phyloP scores from a whole-genome alignment of 2,797 vertebrate genomes.

The Muraenolepis orangiensis region DNA sequence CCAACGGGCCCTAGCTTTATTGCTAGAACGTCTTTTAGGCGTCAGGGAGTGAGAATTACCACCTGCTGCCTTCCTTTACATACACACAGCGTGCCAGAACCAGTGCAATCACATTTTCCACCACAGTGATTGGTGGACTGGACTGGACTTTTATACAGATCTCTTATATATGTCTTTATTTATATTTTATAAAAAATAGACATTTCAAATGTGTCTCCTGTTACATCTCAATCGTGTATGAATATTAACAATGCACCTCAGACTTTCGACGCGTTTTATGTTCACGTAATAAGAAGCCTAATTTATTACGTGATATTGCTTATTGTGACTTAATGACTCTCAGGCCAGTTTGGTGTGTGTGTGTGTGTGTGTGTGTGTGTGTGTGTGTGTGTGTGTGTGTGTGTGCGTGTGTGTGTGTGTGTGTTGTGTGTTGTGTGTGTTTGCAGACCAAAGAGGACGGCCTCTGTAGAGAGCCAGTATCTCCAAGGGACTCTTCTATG shows the following conservation, averaged over 20 bases:
- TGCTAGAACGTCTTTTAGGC: no score
- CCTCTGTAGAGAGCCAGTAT: not conserved
- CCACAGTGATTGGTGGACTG: not conserved
- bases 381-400: not conserved
- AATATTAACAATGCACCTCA: constrained; percentile 37
- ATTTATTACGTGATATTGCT: not conserved
- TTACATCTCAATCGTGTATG: constrained; percentile 38
- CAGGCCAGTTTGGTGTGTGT: not conserved
- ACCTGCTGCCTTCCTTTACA: no score
- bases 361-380: not conserved
- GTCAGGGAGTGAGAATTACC: no score
- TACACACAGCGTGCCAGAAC: not conserved
- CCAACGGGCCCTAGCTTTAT: no score
- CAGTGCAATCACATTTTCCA: not conserved
- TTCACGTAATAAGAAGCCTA: not conserved
- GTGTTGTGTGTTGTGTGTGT: not conserved
- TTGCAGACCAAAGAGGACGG: not conserved
- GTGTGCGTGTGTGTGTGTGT: not conserved
- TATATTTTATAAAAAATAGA: not conserved
- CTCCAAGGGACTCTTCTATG: not conserved
- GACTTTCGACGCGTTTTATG: not conserved
- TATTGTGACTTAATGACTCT: not conserved
- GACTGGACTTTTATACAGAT: not conserved
- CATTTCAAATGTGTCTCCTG: not conserved
- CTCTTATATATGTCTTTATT: not conserved